Base-by-base conservation (phyloP, 2,888 invertebrate species). In the Lasiommata megera region DNA sequence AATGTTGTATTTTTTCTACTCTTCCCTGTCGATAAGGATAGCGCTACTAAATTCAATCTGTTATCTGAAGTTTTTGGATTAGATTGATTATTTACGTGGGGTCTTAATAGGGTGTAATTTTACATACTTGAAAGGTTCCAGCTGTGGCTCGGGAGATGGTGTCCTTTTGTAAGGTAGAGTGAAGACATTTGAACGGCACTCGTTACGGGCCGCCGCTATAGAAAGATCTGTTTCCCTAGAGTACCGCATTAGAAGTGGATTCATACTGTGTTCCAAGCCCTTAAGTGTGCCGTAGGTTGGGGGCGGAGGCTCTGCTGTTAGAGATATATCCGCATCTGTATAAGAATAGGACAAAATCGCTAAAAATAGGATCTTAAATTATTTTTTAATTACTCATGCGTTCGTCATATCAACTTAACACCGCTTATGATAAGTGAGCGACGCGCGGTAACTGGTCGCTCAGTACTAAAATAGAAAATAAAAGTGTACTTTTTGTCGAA, bases 191-290 rank as follows among this genome's bases (percentile, higher is more conserved):
- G 95, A 93, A 55, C 97, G 92, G 70, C 94, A 94, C 74, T 97
- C 97, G 69, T 94, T 94, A 46, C 98, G 92, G 0, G 96, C 94
- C 60, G 94, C 93, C 16, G 96, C 94, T 71, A 98, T 96, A 17
- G 96, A 96, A 65, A 94, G 93, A 72, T 98, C 98, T 0, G 97
- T 97, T 89, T 98, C 98, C 34, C 97, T 92, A 0, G 97, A 96
- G 80, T 98, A 98, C 79, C 96, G 95, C 79, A 96, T 96, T 54
- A 98, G 88, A 70, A 97, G 96, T 0, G 98, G 97, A 85, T 97
- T 97, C 94, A 97, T 96, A 72, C 96, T 97, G 77, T 97, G 96
- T 73, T 98, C 97, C 43, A 97, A 88, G 0, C 97, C 96, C 77
- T 96, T 96, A 0, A 97, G 85, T 0, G 97, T 97, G 5, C 97